phyloP scores from a whole-genome alignment of 2,113 vertebrate genomes.

The Gobius niger region DNA sequence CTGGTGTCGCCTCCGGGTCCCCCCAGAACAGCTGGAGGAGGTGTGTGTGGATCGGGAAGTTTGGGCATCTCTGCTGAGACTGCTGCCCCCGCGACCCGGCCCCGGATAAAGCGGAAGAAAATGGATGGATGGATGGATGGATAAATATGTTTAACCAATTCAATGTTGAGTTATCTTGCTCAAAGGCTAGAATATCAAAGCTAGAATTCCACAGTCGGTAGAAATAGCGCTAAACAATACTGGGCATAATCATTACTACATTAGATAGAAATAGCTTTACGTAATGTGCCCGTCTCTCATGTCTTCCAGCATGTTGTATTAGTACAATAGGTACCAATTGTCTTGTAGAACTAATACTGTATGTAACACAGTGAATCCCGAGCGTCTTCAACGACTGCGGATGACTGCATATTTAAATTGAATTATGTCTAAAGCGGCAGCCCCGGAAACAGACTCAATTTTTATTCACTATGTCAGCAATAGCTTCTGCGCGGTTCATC shows the following conservation, averaged over 20 bases:
- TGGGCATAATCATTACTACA: too few relatives aligned
- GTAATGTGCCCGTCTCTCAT: background rate
- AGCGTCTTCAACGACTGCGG: background rate
- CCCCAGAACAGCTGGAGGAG: too few relatives aligned
- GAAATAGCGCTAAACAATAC: background rate
- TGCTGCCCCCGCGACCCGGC: too few relatives aligned
- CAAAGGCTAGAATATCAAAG: too few relatives aligned
- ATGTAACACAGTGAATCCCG: background rate
- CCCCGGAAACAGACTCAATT: background rate
- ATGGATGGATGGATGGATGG: too few relatives aligned
- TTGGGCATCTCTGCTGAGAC: too few relatives aligned
- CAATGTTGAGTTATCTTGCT: too few relatives aligned
- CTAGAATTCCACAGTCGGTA: background rate
- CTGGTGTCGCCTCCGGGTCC: too few relatives aligned
- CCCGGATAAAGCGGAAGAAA: too few relatives aligned
- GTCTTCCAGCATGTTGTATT: conserved; percentile 12
- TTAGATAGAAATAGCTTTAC: background rate
- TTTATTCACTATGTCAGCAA: conserved; percentile 40
- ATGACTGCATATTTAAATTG: background rate
- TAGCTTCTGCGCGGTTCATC: conserved; percentile 16
- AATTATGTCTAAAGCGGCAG: conserved; percentile 24
- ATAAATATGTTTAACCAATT: too few relatives aligned
- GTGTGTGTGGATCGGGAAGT: too few relatives aligned
- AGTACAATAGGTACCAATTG: background rate
- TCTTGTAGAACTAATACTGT: conserved; percentile 2